Conservation (phyloP, 2,888 invertebrate genomes). For the Ethmia dodecea region DNA sequence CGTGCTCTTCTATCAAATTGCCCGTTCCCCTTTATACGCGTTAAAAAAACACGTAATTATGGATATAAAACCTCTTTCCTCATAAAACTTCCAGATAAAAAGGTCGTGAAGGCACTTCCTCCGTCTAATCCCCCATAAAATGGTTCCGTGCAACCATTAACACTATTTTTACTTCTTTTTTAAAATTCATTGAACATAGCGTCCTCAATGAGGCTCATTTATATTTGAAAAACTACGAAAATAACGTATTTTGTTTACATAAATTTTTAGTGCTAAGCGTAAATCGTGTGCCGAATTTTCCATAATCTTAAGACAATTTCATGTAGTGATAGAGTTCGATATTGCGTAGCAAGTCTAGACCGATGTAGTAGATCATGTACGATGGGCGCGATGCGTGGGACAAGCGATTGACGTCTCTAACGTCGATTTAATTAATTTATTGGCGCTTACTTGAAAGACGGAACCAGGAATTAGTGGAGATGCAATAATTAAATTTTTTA, state of each 20-base stretch:
- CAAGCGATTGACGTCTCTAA: slow-evolving; percentile 72
- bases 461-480: slow-evolving; percentile 48
- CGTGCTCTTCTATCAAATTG: slow-evolving; percentile 45
- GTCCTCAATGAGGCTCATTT: slow-evolving; percentile 70
- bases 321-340: slow-evolving; percentile 37
- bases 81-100: slow-evolving; percentile 69
- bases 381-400: slow-evolving; percentile 31
- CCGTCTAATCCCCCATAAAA: slow-evolving; percentile 57
- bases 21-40: slow-evolving; percentile 50
- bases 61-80: slow-evolving; percentile 69
- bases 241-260: slow-evolving; percentile 66
- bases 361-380: slow-evolving; percentile 39
- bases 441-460: slow-evolving; percentile 66
- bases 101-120: slow-evolving; percentile 67
- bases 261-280: slow-evolving; percentile 57
- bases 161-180: slow-evolving; percentile 64
- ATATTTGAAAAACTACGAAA: slow-evolving; percentile 61
- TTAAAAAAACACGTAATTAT: slow-evolving; percentile 65
- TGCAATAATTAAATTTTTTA: slow-evolving; percentile 9
- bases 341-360: slow-evolving; percentile 32
- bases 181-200: slow-evolving; percentile 63
- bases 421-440: slow-evolving; percentile 67
- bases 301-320: slow-evolving; percentile 43
- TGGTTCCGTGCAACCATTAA: slow-evolving; percentile 57
- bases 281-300: slow-evolving; percentile 68